Percentiles rank a stretch among this genome's conserved stretches.
Conservation (phyloP, 2,113 vertebrate species). For the Beaufortia kweichowensis region DNA sequence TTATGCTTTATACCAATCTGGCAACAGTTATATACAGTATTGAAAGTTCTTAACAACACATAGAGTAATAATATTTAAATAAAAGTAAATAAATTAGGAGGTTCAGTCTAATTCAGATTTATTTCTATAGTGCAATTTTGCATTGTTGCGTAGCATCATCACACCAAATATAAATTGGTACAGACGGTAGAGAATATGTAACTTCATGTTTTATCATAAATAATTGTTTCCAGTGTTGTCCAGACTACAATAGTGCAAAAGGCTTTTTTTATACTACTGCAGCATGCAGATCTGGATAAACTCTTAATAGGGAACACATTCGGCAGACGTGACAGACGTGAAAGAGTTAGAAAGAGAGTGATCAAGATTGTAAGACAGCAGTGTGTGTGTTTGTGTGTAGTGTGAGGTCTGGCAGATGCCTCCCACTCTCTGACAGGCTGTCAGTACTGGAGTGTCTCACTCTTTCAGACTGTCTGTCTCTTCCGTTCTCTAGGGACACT, state of each 20-base stretch:
- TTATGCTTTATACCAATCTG: too few species aligned
- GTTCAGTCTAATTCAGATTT: too few species aligned
- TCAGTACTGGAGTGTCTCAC: constrained; percentile 40
- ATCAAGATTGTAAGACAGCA: constrained; percentile 21
- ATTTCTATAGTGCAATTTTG: too few species aligned
- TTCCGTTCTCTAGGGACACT: constrained; percentile 23
- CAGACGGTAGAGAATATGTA: too few species aligned
- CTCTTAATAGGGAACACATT: constrained; percentile 17
- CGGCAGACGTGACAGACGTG: constrained; percentile 25
- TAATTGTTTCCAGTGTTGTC: constrained; percentile 12
- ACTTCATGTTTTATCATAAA: background rate
- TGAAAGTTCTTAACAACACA: too few species aligned
- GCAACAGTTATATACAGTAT: too few species aligned
- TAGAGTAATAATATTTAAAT: too few species aligned
- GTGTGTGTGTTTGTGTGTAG: constrained; percentile 20
- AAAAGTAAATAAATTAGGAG: too few species aligned
- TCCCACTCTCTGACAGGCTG: constrained; percentile 39
- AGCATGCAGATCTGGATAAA: constrained; percentile 7
- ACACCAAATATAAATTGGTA: too few species aligned
- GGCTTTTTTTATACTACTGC: constrained; percentile 13
- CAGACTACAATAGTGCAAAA: background rate
- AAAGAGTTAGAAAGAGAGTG: constrained; percentile 10
- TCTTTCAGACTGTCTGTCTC: constrained; percentile 47
- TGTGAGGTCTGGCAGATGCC: constrained; percentile 46
- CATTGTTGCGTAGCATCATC: too few species aligned